phyloP scores from a whole-genome alignment of 2,888 invertebrate genomes.

The Drosophila fungiperda region DNA sequence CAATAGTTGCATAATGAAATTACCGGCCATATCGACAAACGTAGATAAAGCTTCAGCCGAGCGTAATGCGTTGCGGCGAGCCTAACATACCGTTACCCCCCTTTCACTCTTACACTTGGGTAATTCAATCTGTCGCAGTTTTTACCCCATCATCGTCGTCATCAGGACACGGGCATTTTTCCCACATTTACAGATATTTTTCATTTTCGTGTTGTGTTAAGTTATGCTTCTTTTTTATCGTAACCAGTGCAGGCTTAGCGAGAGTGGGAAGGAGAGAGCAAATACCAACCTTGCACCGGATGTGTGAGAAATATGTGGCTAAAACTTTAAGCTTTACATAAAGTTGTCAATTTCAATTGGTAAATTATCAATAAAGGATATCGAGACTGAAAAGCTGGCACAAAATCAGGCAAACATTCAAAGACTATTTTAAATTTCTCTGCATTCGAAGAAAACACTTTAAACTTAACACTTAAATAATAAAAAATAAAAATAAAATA shows the following conservation, averaged over 20 bases:
- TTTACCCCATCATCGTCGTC: constrained; percentile 41
- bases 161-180: constrained; percentile 54
- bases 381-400: not conserved
- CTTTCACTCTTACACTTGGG: constrained; percentile 37
- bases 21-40: constrained; percentile 64
- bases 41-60: constrained; percentile 39
- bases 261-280: not conserved
- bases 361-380: not conserved
- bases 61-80: constrained; percentile 49
- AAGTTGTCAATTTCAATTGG: not conserved
- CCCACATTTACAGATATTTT: constrained; percentile 78
- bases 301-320: constrained; percentile 34
- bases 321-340: constrained; percentile 17
- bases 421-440: not conserved
- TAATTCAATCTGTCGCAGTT: constrained; percentile 78
- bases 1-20: constrained; percentile 81
- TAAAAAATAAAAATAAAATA: constrained; percentile 8
- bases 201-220: constrained; percentile 54
- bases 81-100: constrained; percentile 12
- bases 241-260: constrained; percentile 44
- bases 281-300: constrained; percentile 42
- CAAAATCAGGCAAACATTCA: not conserved
- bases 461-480: constrained; percentile 25
- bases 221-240: constrained; percentile 28
- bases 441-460: not conserved